Conservation (phyloP, 2,113 vertebrate species). For the Rhegmatorhina hoffmannsi region DNA sequence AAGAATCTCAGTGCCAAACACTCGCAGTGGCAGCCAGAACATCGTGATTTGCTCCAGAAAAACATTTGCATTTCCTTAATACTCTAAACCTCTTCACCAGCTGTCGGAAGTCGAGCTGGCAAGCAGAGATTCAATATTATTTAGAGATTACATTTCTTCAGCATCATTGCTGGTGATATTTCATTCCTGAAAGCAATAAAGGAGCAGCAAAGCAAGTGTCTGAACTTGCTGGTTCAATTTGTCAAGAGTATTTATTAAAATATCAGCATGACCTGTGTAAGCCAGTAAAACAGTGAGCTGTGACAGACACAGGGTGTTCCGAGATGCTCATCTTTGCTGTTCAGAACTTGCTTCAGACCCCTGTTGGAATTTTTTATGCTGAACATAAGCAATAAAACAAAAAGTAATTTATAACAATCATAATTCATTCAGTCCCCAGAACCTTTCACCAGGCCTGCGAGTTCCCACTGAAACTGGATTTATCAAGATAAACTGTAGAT, state of each 20-base stretch:
- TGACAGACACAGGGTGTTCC: neutral
- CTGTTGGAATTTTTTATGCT: neutral
- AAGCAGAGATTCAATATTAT: conserved; percentile 10
- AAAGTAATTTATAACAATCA: neutral
- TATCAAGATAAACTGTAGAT: neutral
- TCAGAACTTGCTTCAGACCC: neutral
- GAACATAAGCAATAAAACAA: neutral
- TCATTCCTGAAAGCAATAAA: conserved; percentile 26
- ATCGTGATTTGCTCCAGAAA: neutral
- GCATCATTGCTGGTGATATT: neutral
- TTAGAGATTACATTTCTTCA: neutral
- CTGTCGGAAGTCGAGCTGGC: neutral
- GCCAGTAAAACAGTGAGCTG: neutral
- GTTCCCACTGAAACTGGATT: neutral
- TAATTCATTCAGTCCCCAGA: neutral
- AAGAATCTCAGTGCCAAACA: neutral
- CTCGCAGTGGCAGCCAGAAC: neutral
- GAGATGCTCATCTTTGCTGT: neutral
- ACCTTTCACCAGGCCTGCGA: neutral
- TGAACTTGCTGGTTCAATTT: neutral
- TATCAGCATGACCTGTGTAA: neutral
- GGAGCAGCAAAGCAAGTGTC: neutral
- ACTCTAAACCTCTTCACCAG: neutral
- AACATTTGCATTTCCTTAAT: conserved; percentile 14
- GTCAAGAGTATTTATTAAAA: conserved; percentile 1